phyloP scores from a whole-genome alignment of 1,140 invertebrate species.

The Ceratina australensis region DNA sequence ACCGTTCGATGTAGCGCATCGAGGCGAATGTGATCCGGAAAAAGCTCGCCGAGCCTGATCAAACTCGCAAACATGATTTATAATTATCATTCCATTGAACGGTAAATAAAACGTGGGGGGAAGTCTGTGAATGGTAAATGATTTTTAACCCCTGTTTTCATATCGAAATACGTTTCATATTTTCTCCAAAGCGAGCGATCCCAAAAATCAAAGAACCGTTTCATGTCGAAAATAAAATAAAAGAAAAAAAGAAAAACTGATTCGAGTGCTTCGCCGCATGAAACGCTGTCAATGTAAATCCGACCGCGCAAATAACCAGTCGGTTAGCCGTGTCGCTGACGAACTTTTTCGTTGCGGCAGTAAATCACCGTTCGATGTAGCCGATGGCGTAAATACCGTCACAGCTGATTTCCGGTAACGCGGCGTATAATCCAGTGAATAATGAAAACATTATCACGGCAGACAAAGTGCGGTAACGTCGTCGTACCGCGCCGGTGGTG shows the following conservation, averaged over 20 bases:
- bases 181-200: background rate
- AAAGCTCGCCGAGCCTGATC: background rate
- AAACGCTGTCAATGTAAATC: background rate
- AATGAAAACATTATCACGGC: constrained; percentile 66
- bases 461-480: constrained; percentile 46
- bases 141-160: background rate
- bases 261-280: too few relatives aligned
- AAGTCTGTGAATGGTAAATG: too few relatives aligned
- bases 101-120: background rate
- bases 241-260: too few relatives aligned
- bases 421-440: constrained; percentile 64
- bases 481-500: background rate
- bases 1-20: too few relatives aligned
- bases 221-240: too few relatives aligned
- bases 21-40: background rate
- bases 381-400: constrained; percentile 56
- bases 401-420: constrained; percentile 59
- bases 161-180: background rate
- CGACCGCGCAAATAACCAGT: constrained; percentile 38
- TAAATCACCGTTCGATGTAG: constrained; percentile 59
- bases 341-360: constrained; percentile 34
- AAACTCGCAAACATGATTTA: constrained; percentile 5
- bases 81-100: background rate
- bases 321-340: background rate
- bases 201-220: background rate